Evolutionary conservation across 2,113 vertebrate species (phyloP).

Genomic region (Onychostruthus taczanowskii): DNA sequence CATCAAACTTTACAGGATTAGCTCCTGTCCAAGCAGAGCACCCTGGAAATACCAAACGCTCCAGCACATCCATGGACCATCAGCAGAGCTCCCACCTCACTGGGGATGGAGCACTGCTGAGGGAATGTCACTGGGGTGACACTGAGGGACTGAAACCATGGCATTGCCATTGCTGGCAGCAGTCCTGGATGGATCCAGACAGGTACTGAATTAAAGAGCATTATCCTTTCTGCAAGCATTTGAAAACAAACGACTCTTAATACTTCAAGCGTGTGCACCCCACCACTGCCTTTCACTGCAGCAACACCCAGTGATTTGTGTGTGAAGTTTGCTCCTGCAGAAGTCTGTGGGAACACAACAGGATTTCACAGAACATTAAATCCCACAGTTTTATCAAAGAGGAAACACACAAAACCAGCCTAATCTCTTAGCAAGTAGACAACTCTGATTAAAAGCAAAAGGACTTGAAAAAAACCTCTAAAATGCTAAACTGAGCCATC

Average conservation of each 20-base stretch:
- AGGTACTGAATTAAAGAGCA: rapidly evolving
- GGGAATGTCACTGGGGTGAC: not conserved
- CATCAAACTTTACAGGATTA: rapidly evolving
- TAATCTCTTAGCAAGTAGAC: constrained; percentile 15
- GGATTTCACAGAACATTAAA: not conserved
- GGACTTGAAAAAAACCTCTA: not conserved
- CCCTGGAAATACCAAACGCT: not conserved
- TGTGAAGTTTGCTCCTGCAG: not conserved
- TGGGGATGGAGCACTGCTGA: rapidly evolving
- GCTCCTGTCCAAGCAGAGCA: not conserved
- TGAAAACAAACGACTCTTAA: not conserved
- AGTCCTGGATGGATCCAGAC: not conserved
- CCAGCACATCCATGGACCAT: not conserved
- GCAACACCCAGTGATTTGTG: not conserved
- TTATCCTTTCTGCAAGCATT: not conserved
- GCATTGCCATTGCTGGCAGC: rapidly evolving
- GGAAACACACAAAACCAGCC: not conserved
- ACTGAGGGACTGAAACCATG: not conserved
- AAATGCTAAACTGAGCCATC: constrained; percentile 1
- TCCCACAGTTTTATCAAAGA: not conserved
- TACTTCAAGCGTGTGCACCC: not conserved
- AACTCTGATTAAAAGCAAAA: constrained; percentile 28
- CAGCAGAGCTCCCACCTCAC: rapidly evolving
- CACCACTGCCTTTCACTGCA: not conserved
- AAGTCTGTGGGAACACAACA: not conserved